Evolutionary conservation across 2,888 invertebrate genomes (phyloP).

Genomic region (Ophion slaviceki): DNA sequence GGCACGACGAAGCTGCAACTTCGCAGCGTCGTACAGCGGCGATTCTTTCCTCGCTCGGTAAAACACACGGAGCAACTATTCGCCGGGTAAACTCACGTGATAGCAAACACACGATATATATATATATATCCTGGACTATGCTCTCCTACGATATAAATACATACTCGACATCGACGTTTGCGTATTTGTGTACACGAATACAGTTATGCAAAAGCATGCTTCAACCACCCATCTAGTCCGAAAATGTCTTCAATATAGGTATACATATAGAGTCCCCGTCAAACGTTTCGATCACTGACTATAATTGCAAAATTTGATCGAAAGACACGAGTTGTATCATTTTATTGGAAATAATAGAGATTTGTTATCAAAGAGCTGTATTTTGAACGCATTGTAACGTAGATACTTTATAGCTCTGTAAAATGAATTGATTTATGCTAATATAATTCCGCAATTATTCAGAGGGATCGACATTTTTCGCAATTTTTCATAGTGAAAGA

Average conservation of each 20-base stretch:
- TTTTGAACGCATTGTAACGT: too few relatives aligned
- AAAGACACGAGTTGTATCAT: too few relatives aligned
- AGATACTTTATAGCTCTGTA: too few relatives aligned
- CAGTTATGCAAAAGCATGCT: slow-evolving; percentile 23
- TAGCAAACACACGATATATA: slow-evolving; percentile 20
- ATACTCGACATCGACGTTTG: slow-evolving; percentile 13
- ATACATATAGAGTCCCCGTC: too few relatives aligned
- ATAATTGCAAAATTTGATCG: too few relatives aligned
- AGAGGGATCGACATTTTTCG: too few relatives aligned
- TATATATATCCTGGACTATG: neutral
- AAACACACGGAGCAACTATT: slow-evolving; percentile 41
- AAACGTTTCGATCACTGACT: too few relatives aligned
- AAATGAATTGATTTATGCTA: too few relatives aligned
- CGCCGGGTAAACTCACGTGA: slow-evolving; percentile 50
- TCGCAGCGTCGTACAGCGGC: neutral
- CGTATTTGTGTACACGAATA: neutral
- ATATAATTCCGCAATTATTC: too few relatives aligned
- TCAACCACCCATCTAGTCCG: slow-evolving; percentile 13
- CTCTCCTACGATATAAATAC: neutral
- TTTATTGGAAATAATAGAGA: too few relatives aligned
- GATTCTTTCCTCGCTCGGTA: slow-evolving; percentile 40
- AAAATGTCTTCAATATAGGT: neutral
- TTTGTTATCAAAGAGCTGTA: too few relatives aligned
- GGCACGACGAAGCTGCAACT: slow-evolving; percentile 73
- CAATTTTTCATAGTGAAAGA: too few relatives aligned